Evolutionary conservation across 2,888 invertebrate species (phyloP), one percentile per base, ranked within the genome.

Genomic region (Caenorhabditis uteleia): DNA sequence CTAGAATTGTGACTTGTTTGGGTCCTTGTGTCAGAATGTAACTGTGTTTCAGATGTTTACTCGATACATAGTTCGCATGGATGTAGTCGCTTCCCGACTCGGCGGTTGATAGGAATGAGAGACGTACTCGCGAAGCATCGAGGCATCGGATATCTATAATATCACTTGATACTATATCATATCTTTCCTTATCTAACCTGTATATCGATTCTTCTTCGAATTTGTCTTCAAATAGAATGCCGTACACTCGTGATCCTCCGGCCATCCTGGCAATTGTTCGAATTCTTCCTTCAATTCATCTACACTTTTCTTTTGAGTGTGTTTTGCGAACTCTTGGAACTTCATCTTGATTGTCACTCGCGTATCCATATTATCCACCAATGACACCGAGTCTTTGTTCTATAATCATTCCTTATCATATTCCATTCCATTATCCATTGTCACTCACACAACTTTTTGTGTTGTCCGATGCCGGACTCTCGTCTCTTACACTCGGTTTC

Each of bases 21-120:
- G 69, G 69, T 23, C 69, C 69, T 38, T 68, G 69, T n/a, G 69
- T 66, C 29, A 70, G 51, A 39, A 70, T 70, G 34, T 61, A 70
- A 16, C 36, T 58, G n/a, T 45, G 31, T 36, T 56, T 61, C 31
- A 70, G 50, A 20, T 39, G 56, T 10, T 45, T 43, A 38, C 61
- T 58, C 34, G 36, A 33, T 36, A 70, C 48, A 33, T 53, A 50
- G 44, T 67, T 70, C 8, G 70, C 70, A 36, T 70, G 70, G 21
- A 70, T 67, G 43, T 67, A 70, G 26, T 55, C 57, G 16, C 38
- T 18, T 1, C 57, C 49, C 10, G 33, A 20, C 25, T 27, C 29
- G 2, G 26, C 39, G 16, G 45, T 54, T 3, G 54, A 29, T 55
- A 55, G 42, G 33, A 69, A 62, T 2, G 29, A 31, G 25, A 70